Evolutionary conservation across 2,113 vertebrate genomes (phyloP).

Genomic region (Nyctereutes procyonoides): DNA sequence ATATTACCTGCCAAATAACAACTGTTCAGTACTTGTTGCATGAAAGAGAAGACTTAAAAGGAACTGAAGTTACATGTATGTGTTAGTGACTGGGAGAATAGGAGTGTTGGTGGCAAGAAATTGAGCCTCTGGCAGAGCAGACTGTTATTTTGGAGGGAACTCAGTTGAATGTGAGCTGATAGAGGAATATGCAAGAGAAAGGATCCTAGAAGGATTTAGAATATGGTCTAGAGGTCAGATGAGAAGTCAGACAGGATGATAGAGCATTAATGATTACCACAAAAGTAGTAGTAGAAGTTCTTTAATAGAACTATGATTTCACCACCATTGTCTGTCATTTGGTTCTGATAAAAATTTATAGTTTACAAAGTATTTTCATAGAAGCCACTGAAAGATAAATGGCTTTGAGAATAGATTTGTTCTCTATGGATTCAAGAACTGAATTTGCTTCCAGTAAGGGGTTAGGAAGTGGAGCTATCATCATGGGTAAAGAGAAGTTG

Average conservation of each 20-base stretch:
- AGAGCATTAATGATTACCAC: not conserved
- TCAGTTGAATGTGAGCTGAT: not conserved
- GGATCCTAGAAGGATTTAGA: not conserved
- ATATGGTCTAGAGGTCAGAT: not conserved
- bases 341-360: not conserved
- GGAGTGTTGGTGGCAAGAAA: conserved; percentile 8
- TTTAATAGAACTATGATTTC: not conserved
- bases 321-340: conserved; percentile 1
- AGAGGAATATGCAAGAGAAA: not conserved
- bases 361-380: not conserved
- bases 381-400: conserved; percentile 19
- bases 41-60: not conserved
- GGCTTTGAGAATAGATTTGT: not conserved
- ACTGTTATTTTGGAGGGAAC: not conserved
- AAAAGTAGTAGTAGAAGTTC: not conserved
- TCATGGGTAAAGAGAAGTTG: not conserved
- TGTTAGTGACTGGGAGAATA: not conserved
- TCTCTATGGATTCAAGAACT: not conserved
- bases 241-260: not conserved
- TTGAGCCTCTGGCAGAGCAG: not conserved
- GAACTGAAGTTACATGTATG: not conserved
- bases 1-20: not conserved
- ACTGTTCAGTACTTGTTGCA: not conserved
- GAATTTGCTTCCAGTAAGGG: not conserved
- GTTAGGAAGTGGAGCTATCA: not conserved